Percentiles rank a stretch among this genome's conserved stretches.
phyloP scores from a whole-genome alignment of 2,888 invertebrate species.

The Ormia ochracea region DNA sequence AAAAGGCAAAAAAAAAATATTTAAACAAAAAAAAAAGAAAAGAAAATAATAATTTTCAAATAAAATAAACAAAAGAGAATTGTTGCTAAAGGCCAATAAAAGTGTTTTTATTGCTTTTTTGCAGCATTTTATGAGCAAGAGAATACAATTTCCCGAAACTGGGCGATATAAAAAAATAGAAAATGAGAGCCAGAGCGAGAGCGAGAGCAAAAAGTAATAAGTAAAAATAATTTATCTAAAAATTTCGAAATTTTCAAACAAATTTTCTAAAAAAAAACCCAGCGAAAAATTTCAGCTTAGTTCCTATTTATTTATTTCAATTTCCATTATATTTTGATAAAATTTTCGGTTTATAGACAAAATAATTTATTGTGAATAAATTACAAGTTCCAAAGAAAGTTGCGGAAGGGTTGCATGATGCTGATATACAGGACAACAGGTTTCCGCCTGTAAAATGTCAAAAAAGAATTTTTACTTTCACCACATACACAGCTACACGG shows the following conservation, averaged over 20 bases:
- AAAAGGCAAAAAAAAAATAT: not conserved
- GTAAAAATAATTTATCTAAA: not conserved
- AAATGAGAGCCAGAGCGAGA: slow-evolving; percentile 15
- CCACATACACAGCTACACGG: too few relatives aligned
- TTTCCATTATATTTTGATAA: too few relatives aligned
- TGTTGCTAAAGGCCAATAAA: slow-evolving; percentile 39
- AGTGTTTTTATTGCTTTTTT: slow-evolving; percentile 25
- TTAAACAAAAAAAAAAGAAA: slow-evolving; percentile 22
- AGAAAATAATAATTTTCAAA: slow-evolving; percentile 1
- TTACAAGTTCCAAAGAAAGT: too few relatives aligned
- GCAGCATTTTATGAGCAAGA: slow-evolving; percentile 31
- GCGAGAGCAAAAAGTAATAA: not conserved
- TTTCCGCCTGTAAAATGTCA: too few relatives aligned
- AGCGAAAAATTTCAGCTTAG: not conserved
- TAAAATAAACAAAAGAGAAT: slow-evolving; percentile 7
- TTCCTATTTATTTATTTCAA: not conserved
- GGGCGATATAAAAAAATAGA: not conserved
- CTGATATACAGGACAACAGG: too few relatives aligned
- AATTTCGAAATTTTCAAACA: slow-evolving; percentile 18
- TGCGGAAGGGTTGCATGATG: too few relatives aligned
- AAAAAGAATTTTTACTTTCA: too few relatives aligned
- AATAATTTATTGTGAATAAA: too few relatives aligned
- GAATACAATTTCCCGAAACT: not conserved
- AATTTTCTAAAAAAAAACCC: too few relatives aligned
- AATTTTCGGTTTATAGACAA: too few relatives aligned